Conservation (phyloP, 1,140 invertebrate species). For the Amyelois transitella region DNA sequence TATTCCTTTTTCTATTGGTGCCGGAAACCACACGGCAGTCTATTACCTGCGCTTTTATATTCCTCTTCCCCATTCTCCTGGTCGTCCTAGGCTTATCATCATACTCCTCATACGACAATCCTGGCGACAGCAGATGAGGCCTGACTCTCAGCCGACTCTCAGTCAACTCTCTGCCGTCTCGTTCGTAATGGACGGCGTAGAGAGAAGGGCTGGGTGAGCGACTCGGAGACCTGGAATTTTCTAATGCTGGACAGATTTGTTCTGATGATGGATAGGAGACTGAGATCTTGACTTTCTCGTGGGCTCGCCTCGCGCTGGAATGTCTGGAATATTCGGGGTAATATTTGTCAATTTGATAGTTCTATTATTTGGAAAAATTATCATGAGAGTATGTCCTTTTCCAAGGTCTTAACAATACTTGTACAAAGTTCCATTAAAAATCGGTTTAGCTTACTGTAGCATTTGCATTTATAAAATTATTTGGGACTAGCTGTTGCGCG, state of each 20-base stretch:
- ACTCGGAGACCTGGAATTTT: slow-evolving; percentile 59
- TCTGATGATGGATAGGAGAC: slow-evolving; percentile 88
- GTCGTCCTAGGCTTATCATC: slow-evolving; percentile 80
- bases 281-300: slow-evolving; percentile 87
- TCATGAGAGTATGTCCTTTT: background rate
- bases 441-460: no score
- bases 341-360: slow-evolving; percentile 6
- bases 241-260: slow-evolving; percentile 75
- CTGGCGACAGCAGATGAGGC: slow-evolving; percentile 60
- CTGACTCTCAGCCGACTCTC: slow-evolving; percentile 53
- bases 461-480: no score
- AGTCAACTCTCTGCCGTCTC: slow-evolving; percentile 70
- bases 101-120: slow-evolving; percentile 69
- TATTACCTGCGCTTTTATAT: slow-evolving; percentile 84
- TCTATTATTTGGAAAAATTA: background rate
- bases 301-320: slow-evolving; percentile 76
- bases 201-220: slow-evolving; percentile 64
- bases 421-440: no score
- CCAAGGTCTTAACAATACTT: background rate
- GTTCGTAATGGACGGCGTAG: slow-evolving; percentile 77
- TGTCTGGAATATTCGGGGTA: slow-evolving; percentile 53
- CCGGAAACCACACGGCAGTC: no score
- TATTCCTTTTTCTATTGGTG: no score
- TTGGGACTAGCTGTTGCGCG: no score
- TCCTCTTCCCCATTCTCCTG: slow-evolving; percentile 85